A percentile compares a stretch with the other conserved stretches of the same genome.
phyloP scores from a whole-genome alignment of 1,140 invertebrate species.

The Diachasmimorpha longicaudata region DNA sequence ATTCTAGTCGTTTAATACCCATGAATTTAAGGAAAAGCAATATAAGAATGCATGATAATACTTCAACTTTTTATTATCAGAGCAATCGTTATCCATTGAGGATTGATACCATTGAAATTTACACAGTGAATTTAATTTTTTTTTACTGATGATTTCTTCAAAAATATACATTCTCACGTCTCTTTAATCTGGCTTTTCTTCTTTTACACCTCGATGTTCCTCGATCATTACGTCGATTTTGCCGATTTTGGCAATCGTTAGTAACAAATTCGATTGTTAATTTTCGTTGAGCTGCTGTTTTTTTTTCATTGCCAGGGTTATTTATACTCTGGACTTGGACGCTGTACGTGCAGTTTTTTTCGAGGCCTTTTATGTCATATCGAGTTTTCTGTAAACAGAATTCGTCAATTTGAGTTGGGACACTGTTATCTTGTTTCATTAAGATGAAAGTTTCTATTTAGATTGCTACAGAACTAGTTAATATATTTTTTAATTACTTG shows the following conservation, averaged over 20 bases:
- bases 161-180: constrained; percentile 1
- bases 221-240: constrained; percentile 13
- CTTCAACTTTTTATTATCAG: not conserved
- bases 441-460: not conserved
- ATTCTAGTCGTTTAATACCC: not conserved
- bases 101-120: not conserved
- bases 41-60: not conserved
- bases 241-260: constrained; percentile 33
- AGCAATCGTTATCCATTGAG: not conserved
- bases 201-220: constrained; percentile 34
- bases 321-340: constrained; percentile 34
- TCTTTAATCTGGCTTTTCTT: constrained; percentile 35
- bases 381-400: constrained; percentile 33
- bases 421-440: too few relatives aligned
- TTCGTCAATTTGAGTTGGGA: too few relatives aligned
- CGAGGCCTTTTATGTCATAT: constrained; percentile 38
- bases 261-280: constrained; percentile 39
- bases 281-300: constrained; percentile 24
- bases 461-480: not conserved
- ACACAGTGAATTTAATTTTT: not conserved
- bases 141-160: not conserved
- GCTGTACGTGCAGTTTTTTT: constrained; percentile 39
- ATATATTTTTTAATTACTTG: constrained; percentile 28
- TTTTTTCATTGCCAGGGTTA: constrained; percentile 2
- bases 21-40: not conserved